These are phyloP conservation scores for Drosophila pseudoobscura DNA, from an alignment of 1,140 invertebrate genomes.

Conservation along the genomic window DNA sequence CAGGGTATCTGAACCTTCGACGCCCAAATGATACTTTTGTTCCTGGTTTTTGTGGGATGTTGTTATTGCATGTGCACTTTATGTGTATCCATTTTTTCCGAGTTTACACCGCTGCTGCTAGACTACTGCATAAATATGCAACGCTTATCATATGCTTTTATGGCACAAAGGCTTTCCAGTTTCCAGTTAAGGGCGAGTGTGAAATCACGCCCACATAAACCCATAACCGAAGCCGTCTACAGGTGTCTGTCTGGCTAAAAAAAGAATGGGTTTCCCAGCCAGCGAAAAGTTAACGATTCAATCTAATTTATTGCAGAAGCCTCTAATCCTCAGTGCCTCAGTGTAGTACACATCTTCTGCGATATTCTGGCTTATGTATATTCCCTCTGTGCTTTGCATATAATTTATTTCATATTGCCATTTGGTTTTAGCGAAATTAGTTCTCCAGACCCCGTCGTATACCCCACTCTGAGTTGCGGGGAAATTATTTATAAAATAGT, in stretches of 20 bases:
- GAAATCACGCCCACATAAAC: conserved; percentile 58
- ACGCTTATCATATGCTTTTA: conserved; percentile 42
- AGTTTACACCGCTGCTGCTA: conserved; percentile 26
- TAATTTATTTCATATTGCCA: conserved; percentile 75
- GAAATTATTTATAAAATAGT: conserved; percentile 71
- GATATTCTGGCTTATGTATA: not conserved
- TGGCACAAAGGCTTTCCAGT: conserved; percentile 27
- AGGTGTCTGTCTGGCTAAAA: conserved; percentile 33
- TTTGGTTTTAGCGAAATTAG: conserved; percentile 75
- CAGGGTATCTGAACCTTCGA: too few relatives aligned
- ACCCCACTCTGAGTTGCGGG: conserved; percentile 46
- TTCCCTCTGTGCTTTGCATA: conserved; percentile 52
- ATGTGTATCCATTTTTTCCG: conserved; percentile 1
- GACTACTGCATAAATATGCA: conserved; percentile 41
- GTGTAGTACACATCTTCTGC: too few relatives aligned
- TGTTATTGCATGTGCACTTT: conserved; percentile 41
- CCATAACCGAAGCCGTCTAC: conserved; percentile 42
- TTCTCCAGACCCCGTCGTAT: conserved; percentile 9
- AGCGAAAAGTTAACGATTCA: not conserved
- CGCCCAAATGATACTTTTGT: not conserved
- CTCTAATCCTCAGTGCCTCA: too few relatives aligned
- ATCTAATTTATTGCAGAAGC: conserved; percentile 3
- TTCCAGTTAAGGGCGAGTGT: conserved; percentile 37
- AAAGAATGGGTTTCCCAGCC: not conserved
- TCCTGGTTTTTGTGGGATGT: not conserved